Conservation (phyloP, 2,113 vertebrate genomes). For the Varanus salvator region DNA sequence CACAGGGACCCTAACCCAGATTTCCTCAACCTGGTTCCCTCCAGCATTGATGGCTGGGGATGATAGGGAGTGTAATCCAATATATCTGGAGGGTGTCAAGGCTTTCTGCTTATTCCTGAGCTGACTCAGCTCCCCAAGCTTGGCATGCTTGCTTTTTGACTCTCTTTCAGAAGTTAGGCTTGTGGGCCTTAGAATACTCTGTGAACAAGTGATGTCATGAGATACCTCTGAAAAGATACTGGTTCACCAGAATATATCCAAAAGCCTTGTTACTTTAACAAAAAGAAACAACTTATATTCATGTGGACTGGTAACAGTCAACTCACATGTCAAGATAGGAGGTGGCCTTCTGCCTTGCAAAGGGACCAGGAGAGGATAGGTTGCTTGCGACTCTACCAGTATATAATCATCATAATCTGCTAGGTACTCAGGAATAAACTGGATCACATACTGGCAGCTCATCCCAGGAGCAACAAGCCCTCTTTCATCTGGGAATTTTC, state of each 20-base stretch:
- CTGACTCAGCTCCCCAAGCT: neutral
- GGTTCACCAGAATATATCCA: neutral
- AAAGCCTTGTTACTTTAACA: neutral
- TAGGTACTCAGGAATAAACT: conserved; percentile 88
- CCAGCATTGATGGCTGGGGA: no score
- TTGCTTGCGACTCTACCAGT: conserved; percentile 84
- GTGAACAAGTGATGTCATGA: no score
- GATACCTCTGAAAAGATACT: neutral
- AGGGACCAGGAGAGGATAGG: conserved; percentile 82
- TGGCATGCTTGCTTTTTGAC: neutral
- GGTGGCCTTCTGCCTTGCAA: conserved; percentile 85
- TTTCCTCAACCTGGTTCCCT: no score
- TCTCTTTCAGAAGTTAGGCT: neutral
- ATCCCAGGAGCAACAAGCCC: conserved; percentile 93
- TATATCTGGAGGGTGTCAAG: no score
- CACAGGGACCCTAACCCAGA: neutral
- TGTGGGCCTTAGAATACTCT: neutral
- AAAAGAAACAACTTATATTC: neutral
- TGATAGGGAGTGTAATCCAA: no score
- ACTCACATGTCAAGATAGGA: conserved; percentile 89
- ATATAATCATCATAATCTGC: conserved; percentile 88
- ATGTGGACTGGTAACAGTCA: neutral
- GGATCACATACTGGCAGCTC: conserved; percentile 87
- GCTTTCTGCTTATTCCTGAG: neutral
- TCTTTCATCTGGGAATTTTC: conserved; percentile 89